Evolutionary conservation across 92 coral and sea anemone species (phyloP).

Genomic region (Pocillopora grandis): DNA sequence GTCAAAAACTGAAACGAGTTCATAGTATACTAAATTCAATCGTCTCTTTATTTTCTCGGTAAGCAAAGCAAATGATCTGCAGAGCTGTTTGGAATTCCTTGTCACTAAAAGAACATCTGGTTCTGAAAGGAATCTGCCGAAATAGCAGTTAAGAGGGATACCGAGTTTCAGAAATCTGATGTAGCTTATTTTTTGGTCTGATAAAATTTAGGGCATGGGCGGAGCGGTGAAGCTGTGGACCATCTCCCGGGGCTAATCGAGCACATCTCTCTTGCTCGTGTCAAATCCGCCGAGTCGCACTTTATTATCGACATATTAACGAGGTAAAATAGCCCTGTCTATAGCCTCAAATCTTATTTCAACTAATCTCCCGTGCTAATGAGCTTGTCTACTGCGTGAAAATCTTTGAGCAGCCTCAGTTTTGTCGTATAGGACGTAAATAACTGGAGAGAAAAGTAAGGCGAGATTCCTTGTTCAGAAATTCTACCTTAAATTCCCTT

Average conservation of each 20-base stretch:
- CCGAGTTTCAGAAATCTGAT: neutral
- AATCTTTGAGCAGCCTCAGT: slow-evolving; percentile 1
- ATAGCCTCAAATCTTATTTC: slow-evolving; percentile 19
- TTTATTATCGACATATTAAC: neutral
- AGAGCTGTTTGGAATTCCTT: too few relatives aligned
- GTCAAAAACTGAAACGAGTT: too few relatives aligned
- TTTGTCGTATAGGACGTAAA: neutral
- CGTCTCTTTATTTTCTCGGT: too few relatives aligned
- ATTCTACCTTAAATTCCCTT: neutral
- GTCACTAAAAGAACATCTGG: too few relatives aligned
- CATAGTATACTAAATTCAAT: neutral
- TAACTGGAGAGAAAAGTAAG: slow-evolving; percentile 1
- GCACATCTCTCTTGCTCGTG: neutral
- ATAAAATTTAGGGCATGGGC: slow-evolving; percentile 17
- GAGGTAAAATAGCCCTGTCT: slow-evolving; percentile 21
- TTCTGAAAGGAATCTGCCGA: neutral
- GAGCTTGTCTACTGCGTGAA: slow-evolving; percentile 18
- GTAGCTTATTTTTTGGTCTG: neutral
- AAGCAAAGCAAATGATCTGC: too few relatives aligned
- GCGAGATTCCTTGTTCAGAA: neutral
- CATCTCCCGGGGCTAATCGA: neutral
- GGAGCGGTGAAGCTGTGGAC: neutral
- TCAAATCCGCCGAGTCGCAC: neutral
- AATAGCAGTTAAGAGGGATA: too few relatives aligned
- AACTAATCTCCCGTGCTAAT: slow-evolving; percentile 5